phyloP scores from a whole-genome alignment of 2,797 vertebrate species.

The Crenuchus spilurus region DNA sequence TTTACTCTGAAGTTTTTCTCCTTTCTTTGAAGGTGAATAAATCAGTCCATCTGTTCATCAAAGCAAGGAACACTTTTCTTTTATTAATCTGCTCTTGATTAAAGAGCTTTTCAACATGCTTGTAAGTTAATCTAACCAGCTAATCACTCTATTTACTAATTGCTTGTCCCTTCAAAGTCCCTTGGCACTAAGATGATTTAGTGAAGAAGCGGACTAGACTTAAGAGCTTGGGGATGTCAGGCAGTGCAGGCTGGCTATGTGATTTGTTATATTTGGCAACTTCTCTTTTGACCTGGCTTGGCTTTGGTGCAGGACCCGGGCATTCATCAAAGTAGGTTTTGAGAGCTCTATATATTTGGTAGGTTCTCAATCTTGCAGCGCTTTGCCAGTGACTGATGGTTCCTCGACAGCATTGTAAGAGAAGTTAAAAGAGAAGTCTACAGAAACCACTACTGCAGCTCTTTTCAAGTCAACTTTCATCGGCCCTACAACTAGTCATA shows the following conservation, averaged over 20 bases:
- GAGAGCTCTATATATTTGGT: not conserved
- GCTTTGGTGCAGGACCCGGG: not conserved
- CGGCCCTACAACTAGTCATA: not conserved
- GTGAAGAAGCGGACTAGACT: slow-evolving; percentile 32
- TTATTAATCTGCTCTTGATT: slow-evolving; percentile 48
- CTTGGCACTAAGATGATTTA: slow-evolving; percentile 54
- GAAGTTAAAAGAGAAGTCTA: not conserved
- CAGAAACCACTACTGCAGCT: not conserved
- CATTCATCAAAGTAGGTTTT: not conserved
- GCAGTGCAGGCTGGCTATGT: not conserved
- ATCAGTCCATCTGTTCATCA: slow-evolving; percentile 33
- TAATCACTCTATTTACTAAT: slow-evolving; percentile 59
- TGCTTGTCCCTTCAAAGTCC: slow-evolving; percentile 56
- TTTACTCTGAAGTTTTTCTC: slow-evolving; percentile 16
- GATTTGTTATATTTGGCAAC: not conserved
- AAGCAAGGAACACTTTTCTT: not conserved
- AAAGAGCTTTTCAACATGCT: slow-evolving; percentile 55
- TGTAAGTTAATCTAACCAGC: slow-evolving; percentile 58
- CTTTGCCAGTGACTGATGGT: not conserved
- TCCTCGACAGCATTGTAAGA: not conserved
- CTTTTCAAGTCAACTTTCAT: not conserved
- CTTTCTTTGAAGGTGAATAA: slow-evolving; percentile 30
- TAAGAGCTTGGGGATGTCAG: slow-evolving; percentile 16
- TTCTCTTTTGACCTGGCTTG: slow-evolving; percentile 13
- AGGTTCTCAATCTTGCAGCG: not conserved